These are phyloP conservation scores for Tipula helvola DNA, from an alignment of 2,888 invertebrate species.

Conservation along the genomic window DNA sequence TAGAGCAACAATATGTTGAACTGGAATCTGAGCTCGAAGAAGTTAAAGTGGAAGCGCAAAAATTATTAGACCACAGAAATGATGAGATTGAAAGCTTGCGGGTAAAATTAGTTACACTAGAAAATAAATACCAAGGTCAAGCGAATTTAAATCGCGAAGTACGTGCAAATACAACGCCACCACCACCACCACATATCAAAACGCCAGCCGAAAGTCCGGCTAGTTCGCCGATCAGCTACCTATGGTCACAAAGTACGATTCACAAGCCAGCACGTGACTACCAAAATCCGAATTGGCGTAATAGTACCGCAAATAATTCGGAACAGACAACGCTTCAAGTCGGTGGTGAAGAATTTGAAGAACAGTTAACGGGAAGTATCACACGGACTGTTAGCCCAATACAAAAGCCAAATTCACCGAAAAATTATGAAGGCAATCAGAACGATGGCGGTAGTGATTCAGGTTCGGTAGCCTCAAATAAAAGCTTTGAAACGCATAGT, in stretches of 20 bases:
- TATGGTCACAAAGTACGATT: conserved; percentile 39
- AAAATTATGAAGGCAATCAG: conserved; percentile 19
- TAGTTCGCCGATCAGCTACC: conserved; percentile 37
- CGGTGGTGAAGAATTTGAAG: background rate
- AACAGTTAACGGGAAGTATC: conserved; percentile 9
- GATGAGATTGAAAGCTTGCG: conserved; percentile 42
- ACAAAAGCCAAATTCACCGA: conserved; percentile 22
- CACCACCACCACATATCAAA: conserved; percentile 6
- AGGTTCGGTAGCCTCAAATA: conserved; percentile 29
- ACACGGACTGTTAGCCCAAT: conserved; percentile 19
- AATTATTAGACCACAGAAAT: conserved; percentile 42
- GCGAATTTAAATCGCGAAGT: background rate
- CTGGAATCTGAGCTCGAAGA: conserved; percentile 57
- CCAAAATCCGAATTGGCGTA: conserved; percentile 24
- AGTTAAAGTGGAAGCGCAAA: conserved; percentile 32
- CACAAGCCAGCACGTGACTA: conserved; percentile 31
- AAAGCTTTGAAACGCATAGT: conserved; percentile 32
- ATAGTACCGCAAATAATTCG: conserved; percentile 12
- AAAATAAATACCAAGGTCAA: conserved; percentile 15
- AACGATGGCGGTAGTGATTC: conserved; percentile 26
- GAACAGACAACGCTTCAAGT: background rate
- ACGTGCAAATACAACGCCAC: conserved; percentile 8
- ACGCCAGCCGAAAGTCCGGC: conserved; percentile 27
- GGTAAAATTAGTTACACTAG: conserved; percentile 37
- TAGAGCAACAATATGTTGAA: conserved; percentile 59